These are phyloP conservation scores for Lithobius niger DNA, from an alignment of 1,140 invertebrate species.

Conservation along the genomic window DNA sequence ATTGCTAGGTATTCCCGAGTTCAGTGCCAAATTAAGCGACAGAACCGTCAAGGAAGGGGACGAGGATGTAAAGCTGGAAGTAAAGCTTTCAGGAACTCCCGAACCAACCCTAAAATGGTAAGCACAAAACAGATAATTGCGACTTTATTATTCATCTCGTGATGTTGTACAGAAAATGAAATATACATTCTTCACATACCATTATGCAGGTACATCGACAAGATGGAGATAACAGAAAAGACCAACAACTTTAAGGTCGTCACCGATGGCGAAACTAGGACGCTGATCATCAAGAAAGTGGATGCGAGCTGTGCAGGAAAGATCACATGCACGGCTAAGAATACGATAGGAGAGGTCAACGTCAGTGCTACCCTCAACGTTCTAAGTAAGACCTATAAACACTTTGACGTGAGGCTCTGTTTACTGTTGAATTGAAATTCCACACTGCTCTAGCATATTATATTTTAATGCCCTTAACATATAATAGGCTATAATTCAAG, in stretches of 20 bases:
- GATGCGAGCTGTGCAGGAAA: slow-evolving; percentile 57
- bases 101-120: slow-evolving; percentile 61
- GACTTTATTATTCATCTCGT: not conserved
- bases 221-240: slow-evolving; percentile 61
- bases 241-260: slow-evolving; percentile 50
- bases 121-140: slow-evolving; percentile 6
- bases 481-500: slow-evolving; percentile 10
- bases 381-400: slow-evolving; percentile 21
- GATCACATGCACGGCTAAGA: slow-evolving; percentile 64
- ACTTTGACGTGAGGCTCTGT: slow-evolving; percentile 3
- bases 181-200: slow-evolving; percentile 9
- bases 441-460: not conserved
- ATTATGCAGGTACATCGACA: slow-evolving; percentile 53
- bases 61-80: slow-evolving; percentile 55
- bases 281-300: slow-evolving; percentile 59
- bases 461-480: not conserved
- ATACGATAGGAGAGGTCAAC: slow-evolving; percentile 53
- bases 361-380: slow-evolving; percentile 32
- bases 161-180: not conserved
- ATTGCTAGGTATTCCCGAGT: slow-evolving; percentile 44
- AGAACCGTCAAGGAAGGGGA: slow-evolving; percentile 59
- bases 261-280: slow-evolving; percentile 56
- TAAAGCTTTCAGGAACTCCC: slow-evolving; percentile 69
- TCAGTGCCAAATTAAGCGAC: slow-evolving; percentile 50
- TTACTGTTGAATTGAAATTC: not conserved